Base-by-base conservation (phyloP, 2,797 vertebrate species). In the Sebastes hopkinsi region DNA sequence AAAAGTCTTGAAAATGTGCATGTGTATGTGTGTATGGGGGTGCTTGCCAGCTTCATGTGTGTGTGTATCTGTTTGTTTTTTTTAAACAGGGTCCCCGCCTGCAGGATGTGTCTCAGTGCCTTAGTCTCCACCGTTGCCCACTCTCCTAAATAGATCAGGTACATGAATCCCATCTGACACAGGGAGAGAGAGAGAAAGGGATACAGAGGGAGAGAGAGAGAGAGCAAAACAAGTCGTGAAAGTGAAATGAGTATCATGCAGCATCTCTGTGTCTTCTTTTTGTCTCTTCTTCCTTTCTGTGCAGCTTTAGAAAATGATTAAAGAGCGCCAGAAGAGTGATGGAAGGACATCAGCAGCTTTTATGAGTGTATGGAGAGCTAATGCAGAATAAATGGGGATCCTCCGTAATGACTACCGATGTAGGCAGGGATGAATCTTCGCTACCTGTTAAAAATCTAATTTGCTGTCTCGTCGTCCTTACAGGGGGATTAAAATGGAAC, bases 61-160 rank as follows among this genome's bases (percentile, higher is more conserved):
- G 16, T 60, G 74, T 52, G 32, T 77, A 10, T 59, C 6, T 78
- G 12, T 25, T 62, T 34, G 16, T 27, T 67, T 78, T 75, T 79
- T 55, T 16, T 20, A 38, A 72, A 74, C 62, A 75, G 42, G 69
- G 62, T 65, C 42, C 66, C 60, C 14, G 81, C 79, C 88, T 84
- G 84, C 72, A 87, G 88, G 85, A 84, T 67, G 69, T 88, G 86
- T 88, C 89, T 82, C 46, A 66, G 55, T 73, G 66, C 77, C 67
- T 89, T 83, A 81, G 80, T 75, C 75, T 88, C 80, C 67, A 52
- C 64, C 2, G n/a, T 79, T 74, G 69, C 73, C 84, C 80, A 27
- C 72, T 67, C 89, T 83, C 78, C 62, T 80, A 86, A 89, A 84
- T 38, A 79, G 77, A 84, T 82, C 80, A 86, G 77, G 75, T 87